Evolutionary conservation across 2,797 vertebrate species (phyloP).

Genomic region (Heteromormyrus szaboi): DNA sequence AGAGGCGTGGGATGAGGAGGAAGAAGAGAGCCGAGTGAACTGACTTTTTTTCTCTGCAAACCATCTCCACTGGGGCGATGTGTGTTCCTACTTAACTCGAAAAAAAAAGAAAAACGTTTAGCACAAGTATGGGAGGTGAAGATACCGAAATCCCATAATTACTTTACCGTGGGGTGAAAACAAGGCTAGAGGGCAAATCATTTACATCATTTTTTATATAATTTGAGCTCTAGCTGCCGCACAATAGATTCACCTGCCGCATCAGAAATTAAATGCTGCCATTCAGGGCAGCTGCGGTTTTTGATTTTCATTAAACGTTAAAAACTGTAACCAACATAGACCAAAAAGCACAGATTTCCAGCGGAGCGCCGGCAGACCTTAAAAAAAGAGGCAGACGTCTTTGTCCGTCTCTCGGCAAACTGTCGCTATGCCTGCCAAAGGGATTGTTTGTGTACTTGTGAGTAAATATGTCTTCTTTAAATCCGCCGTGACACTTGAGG

Average conservation of each 20-base stretch:
- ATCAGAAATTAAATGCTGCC: slow-evolving; percentile 15
- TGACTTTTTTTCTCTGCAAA: slow-evolving; percentile 50
- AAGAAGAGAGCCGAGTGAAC: slow-evolving; percentile 44
- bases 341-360: background rate
- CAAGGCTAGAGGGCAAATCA: slow-evolving; percentile 23
- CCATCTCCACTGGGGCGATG: slow-evolving; percentile 40
- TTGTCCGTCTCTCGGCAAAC: background rate
- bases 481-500: slow-evolving; percentile 44
- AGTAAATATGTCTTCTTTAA: slow-evolving; percentile 43
- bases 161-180: slow-evolving; percentile 35
- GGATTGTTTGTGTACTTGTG: slow-evolving; percentile 11
- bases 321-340: background rate
- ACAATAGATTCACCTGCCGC: background rate
- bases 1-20: background rate
- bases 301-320: background rate
- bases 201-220: slow-evolving; percentile 32
- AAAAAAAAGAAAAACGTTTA: background rate
- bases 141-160: slow-evolving; percentile 35
- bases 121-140: slow-evolving; percentile 5
- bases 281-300: background rate
- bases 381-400: background rate
- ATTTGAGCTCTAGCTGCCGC: slow-evolving; percentile 24
- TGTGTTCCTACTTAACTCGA: slow-evolving; percentile 39
- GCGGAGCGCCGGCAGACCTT: background rate
- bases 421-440: background rate